Conservation (phyloP, 2,797 vertebrate species). For the Fundulus diaphanus region DNA sequence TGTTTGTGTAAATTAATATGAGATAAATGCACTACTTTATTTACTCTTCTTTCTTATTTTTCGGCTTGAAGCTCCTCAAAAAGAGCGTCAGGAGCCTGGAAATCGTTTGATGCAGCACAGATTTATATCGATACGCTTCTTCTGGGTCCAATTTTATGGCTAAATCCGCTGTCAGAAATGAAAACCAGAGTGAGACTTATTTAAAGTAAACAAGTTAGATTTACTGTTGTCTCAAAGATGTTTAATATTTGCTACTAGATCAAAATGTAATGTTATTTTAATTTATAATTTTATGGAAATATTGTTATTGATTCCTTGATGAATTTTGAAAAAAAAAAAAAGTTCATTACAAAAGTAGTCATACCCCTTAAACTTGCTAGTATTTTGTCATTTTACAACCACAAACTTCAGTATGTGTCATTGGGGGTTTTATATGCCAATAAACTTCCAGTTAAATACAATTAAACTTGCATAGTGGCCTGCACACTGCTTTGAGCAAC, state of each 20-base stretch:
- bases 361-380: not conserved
- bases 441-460: not conserved
- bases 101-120: constrained; percentile 10
- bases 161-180: constrained; percentile 14
- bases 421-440: not conserved
- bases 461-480: too few relatives aligned
- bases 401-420: not conserved
- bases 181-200: not conserved
- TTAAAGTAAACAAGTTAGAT: constrained; percentile 20
- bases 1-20: constrained; percentile 78
- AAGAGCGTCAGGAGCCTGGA: constrained; percentile 33
- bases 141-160: constrained; percentile 2
- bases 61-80: constrained; percentile 40
- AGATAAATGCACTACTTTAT: constrained; percentile 66
- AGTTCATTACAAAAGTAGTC: not conserved
- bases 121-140: constrained; percentile 25
- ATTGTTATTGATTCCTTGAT: not conserved
- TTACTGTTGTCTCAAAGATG: constrained; percentile 11
- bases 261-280: constrained; percentile 7
- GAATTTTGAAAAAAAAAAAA: not conserved
- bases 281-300: not conserved
- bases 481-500: not conserved
- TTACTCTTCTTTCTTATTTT: constrained; percentile 49
- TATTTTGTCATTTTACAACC: not conserved
- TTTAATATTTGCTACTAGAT: constrained; percentile 16